Conservation (phyloP, 2,113 vertebrate genomes). For the Neotragus moschatus region DNA sequence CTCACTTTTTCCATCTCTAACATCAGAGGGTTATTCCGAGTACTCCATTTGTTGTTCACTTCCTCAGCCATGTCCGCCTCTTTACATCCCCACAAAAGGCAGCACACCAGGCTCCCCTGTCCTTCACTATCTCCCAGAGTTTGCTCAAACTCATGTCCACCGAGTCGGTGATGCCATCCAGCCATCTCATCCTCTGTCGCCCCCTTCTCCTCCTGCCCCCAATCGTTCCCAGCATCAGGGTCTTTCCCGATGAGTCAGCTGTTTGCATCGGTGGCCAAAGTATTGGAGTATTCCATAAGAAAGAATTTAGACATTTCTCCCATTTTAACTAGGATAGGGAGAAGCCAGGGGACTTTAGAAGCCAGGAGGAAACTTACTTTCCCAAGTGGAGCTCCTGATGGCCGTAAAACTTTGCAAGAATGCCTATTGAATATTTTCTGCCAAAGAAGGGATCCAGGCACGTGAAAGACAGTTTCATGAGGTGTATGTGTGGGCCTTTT, state of each 20-base stretch:
- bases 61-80: neutral
- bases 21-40: neutral
- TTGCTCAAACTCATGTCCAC: neutral
- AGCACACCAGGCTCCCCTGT: neutral
- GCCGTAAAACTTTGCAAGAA: neutral
- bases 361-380: neutral
- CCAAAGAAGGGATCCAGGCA: neutral
- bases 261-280: neutral
- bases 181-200: neutral
- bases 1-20: neutral
- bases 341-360: neutral
- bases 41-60: neutral
- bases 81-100: neutral
- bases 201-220: neutral
- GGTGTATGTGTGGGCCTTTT: neutral
- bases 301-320: neutral
- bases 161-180: neutral
- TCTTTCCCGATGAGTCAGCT: neutral
- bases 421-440: fast-evolving
- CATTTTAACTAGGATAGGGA: too few species aligned
- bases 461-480: fast-evolving
- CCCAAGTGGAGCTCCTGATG: neutral
- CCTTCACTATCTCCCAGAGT: neutral
- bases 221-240: neutral
- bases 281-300: neutral